A percentile compares a stretch with the other conserved stretches of the same genome.
Evolutionary conservation across 2,888 invertebrate species (phyloP).

Genomic region (Bruchidius siliquastri): DNA sequence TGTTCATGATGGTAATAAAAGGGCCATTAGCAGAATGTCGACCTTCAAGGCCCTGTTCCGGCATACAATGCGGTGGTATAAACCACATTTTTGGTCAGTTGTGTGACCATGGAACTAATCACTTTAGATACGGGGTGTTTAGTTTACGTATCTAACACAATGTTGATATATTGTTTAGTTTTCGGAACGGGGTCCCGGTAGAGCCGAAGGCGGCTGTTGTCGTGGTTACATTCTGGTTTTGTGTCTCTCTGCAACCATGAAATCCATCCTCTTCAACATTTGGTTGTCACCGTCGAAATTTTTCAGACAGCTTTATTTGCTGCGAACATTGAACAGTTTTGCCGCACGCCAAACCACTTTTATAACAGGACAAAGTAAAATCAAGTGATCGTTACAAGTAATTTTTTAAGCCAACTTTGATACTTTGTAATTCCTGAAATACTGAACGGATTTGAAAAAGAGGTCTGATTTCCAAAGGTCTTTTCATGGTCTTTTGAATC

Average conservation of each 20-base stretch:
- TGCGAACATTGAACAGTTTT: neutral
- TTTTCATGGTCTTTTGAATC: too few species aligned
- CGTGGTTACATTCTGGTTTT: neutral
- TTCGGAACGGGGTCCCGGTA: slow-evolving; percentile 6
- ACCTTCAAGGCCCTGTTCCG: slow-evolving; percentile 12
- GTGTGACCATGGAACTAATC: slow-evolving; percentile 30
- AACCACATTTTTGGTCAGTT: slow-evolving; percentile 33
- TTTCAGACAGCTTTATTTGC: neutral
- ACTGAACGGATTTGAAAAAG: too few species aligned
- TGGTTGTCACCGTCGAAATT: neutral
- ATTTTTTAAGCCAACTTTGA: too few species aligned
- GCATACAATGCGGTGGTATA: slow-evolving; percentile 14
- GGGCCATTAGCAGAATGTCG: slow-evolving; percentile 12
- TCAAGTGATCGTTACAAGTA: too few species aligned
- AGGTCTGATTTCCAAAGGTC: too few species aligned
- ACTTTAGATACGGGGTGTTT: slow-evolving; percentile 29
- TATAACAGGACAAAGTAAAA: too few species aligned
- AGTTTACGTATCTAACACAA: slow-evolving; percentile 21
- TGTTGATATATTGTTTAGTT: slow-evolving; percentile 15
- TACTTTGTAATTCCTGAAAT: too few species aligned
- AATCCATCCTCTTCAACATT: neutral
- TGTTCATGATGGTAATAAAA: neutral
- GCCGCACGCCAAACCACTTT: too few species aligned
- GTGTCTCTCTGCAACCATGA: neutral
- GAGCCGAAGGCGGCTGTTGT: neutral